Evolutionary conservation across 2,113 vertebrate species (phyloP).

Genomic region (Rhabdomys dilectus): DNA sequence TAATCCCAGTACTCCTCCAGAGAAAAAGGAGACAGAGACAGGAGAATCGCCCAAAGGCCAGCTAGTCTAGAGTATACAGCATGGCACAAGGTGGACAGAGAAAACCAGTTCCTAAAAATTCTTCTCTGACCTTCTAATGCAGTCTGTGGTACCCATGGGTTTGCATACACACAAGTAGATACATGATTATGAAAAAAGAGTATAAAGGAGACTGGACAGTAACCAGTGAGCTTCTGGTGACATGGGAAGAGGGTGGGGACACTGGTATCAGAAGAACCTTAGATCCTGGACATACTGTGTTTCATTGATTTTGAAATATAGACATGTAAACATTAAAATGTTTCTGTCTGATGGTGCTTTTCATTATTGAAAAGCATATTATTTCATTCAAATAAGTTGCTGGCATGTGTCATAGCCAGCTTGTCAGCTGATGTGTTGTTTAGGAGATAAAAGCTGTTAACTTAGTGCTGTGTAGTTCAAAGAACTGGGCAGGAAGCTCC

Average conservation of each 20-base stretch:
- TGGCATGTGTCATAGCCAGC: accelerated
- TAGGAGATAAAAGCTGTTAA: background rate
- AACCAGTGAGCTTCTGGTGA: background rate
- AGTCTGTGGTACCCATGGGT: background rate
- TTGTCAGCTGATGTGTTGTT: accelerated
- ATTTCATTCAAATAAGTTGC: background rate
- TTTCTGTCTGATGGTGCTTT: background rate
- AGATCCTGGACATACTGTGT: accelerated
- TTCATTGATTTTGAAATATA: background rate
- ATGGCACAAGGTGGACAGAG: background rate
- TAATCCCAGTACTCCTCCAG: background rate
- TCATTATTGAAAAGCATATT: background rate
- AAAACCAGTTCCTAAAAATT: background rate
- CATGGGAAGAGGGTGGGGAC: background rate
- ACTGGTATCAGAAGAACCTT: background rate
- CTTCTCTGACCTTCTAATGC: background rate
- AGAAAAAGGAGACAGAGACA: background rate
- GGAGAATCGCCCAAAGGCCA: background rate
- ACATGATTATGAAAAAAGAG: background rate
- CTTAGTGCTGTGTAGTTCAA: background rate
- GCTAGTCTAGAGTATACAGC: background rate
- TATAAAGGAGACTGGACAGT: too few relatives aligned
- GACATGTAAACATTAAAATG: background rate
- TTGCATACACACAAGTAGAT: background rate
- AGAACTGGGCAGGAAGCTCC: background rate